Base-by-base conservation (phyloP, 2,113 vertebrate species). In the Plectropomus leopardus region DNA sequence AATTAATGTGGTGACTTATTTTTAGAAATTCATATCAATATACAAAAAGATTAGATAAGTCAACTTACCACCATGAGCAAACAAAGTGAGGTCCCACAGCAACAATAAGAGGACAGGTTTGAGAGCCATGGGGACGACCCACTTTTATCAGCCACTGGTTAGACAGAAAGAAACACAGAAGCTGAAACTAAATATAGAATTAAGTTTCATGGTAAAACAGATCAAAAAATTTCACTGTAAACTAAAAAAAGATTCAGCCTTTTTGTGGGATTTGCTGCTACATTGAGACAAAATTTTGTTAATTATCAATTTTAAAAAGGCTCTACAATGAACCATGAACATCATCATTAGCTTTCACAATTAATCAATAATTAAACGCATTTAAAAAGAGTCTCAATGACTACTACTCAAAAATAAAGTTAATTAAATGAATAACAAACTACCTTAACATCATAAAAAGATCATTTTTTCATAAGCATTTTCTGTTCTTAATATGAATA, bases 71-170 rank as follows among this genome's bases (percentile, higher is more conserved):
- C 30, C 32, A 2, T 47, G 65, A 47, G 61, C 2, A 23, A 24
- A 34, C 15, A 83, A n/a, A 24, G 55, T 0, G n/a, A 91, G 66
- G 32, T 8, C 1, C 88, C 59, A 84, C 71, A 91, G 75, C 36
- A 64, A 11, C 34, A 80, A 16, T 0, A 80, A 9, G 59, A 40
- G 4, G 1, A 30, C 7, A 32, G 23, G n/a, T 69, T 21, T 70
- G 2, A 45, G 70, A 78, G 85, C 90, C 92, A 93, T 93, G 77
- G 63, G 51, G 50, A 58, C 9, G 15, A 69, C 63, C 48, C 59
- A 1, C 68, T 53, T 42, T 40, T 60, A 26, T 53, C 73, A 69
- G 65, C 53, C 17, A 14, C 55, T 48, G 47, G 40, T 34, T 19
- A 0, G 34, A 59, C 45, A 47, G 24, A 23, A 19, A 19, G 26